phyloP scores from a whole-genome alignment of 64 coral and sea anemone genomes.

The Pocillopora verrucosa region DNA sequence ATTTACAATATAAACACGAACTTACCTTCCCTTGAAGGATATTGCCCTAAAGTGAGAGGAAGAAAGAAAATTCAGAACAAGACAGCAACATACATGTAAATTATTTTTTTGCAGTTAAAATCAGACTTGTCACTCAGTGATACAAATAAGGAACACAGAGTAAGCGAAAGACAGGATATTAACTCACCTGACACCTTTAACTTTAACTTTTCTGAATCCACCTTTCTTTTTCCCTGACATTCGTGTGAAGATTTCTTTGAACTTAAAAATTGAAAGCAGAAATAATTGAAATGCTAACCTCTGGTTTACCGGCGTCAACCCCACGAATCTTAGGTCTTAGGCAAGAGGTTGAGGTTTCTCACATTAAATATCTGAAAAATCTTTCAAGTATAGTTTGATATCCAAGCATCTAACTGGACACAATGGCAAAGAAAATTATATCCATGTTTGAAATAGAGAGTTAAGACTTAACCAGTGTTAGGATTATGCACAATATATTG shows the following conservation, averaged over 20 bases:
- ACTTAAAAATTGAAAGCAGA: conserved; percentile 20
- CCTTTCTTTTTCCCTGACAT: conserved; percentile 64
- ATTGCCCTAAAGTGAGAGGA: conserved; percentile 26
- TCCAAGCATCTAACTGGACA: too few relatives aligned
- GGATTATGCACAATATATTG: too few relatives aligned
- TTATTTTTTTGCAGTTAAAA: too few relatives aligned
- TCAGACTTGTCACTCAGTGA: neutral
- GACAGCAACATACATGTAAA: too few relatives aligned
- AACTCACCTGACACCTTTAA: conserved; percentile 63
- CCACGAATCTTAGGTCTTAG: neutral
- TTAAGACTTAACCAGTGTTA: too few relatives aligned
- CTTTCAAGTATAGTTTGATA: too few relatives aligned
- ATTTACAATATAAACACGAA: neutral
- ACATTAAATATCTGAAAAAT: too few relatives aligned
- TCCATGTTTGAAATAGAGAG: too few relatives aligned
- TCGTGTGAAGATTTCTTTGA: conserved; percentile 86
- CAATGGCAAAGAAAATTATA: too few relatives aligned
- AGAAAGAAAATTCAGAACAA: neutral
- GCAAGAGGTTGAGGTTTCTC: too few relatives aligned
- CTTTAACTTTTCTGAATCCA: conserved; percentile 72
- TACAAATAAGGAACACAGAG: neutral
- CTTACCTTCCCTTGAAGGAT: conserved; percentile 52
- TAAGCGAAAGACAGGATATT: neutral
- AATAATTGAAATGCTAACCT: neutral
- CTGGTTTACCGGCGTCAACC: neutral